Base-by-base conservation (phyloP, 2,113 vertebrate genomes). In the Danio rerio region DNA sequence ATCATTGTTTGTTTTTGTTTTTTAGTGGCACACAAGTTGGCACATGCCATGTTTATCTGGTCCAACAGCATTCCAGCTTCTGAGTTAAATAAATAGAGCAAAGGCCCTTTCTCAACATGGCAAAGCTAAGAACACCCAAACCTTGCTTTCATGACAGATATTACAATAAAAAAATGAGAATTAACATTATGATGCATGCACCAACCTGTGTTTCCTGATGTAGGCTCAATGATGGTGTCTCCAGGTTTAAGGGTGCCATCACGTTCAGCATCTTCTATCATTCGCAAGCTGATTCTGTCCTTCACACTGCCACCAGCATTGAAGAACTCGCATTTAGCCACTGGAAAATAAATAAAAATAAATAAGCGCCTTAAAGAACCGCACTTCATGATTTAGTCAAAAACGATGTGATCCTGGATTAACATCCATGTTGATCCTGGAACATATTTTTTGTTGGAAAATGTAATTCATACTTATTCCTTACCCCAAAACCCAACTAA, bases 251-350 rank as follows among this genome's bases (percentile, higher is more conserved):
- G 92, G 12, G 91, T 18, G 0, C 98, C 98, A 0, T 86, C 95
- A 21, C 77, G 92, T 91, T 99, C 98, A 0, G 97, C 98, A 2
- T 99, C 98, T 85, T 99, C 97, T 3, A 99, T 89, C 98, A 99
- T 99, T 15, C 98, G 92, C 82, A 99, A 87, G 85, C 96, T 95
- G 90, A 99, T 99, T 5, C 98, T 89, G 87, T 99, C 98, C 88
- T 99, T 99, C 53, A 99, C 96, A 0, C 98, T 99, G 74, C 98
- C 98, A 0, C 97, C 98, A 0, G 97, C 96, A 0, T 98, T 99
- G 88, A 99, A 99, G 88, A 82, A 99, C 89, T 99, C 98, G 0
- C 98, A 99, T 90, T 99, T 99, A 53, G 90, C 98, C 96, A 99
- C 98, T 99, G 91, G 49, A 83, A 70, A 85, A 82, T 10, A 85